Percentiles rank a stretch among this genome's conserved stretches.
phyloP scores from a whole-genome alignment of 2,888 invertebrate genomes.

The Apotomis capreana region DNA sequence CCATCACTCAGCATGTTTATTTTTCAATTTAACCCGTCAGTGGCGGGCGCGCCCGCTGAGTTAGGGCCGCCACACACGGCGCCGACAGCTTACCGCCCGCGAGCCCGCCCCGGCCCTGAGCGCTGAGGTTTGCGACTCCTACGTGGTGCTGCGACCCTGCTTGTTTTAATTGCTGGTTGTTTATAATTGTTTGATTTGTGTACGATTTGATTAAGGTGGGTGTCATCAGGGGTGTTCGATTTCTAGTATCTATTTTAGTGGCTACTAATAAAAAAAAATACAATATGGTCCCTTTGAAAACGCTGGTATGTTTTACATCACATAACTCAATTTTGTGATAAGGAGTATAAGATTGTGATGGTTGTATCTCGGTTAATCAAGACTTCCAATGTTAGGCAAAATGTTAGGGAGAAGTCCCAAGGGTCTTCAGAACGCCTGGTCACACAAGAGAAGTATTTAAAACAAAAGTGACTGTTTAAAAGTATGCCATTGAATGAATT shows the following conservation, averaged over 20 bases:
- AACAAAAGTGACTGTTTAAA: too few relatives aligned
- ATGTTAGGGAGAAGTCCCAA: too few relatives aligned
- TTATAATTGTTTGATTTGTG: conserved; percentile 44
- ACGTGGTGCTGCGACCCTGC: conserved; percentile 31
- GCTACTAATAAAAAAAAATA: too few relatives aligned
- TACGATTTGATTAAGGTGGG: conserved; percentile 28
- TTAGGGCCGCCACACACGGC: conserved; percentile 81
- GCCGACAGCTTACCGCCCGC: conserved; percentile 72
- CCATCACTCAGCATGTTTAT: conserved; percentile 80
- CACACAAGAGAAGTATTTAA: too few relatives aligned
- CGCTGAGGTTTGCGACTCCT: conserved; percentile 42
- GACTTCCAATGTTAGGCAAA: too few relatives aligned
- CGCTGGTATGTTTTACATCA: too few relatives aligned
- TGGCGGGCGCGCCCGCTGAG: conserved; percentile 64
- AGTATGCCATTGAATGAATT: too few relatives aligned
- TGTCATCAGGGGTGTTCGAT: conserved; percentile 25
- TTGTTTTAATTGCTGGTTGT: conserved; percentile 45
- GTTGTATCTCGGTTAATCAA: too few relatives aligned
- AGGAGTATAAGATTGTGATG: too few relatives aligned
- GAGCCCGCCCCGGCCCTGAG: conserved; percentile 49
- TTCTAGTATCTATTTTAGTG: conserved; percentile 3
- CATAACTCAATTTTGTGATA: too few relatives aligned
- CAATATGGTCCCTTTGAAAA: too few relatives aligned
- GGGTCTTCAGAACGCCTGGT: too few relatives aligned
- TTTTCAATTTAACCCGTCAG: conserved; percentile 81